Evolutionary conservation across 2,797 vertebrate species (phyloP), one percentile per base, ranked within the genome.

Genomic region (Coccyzus lansbergi): DNA sequence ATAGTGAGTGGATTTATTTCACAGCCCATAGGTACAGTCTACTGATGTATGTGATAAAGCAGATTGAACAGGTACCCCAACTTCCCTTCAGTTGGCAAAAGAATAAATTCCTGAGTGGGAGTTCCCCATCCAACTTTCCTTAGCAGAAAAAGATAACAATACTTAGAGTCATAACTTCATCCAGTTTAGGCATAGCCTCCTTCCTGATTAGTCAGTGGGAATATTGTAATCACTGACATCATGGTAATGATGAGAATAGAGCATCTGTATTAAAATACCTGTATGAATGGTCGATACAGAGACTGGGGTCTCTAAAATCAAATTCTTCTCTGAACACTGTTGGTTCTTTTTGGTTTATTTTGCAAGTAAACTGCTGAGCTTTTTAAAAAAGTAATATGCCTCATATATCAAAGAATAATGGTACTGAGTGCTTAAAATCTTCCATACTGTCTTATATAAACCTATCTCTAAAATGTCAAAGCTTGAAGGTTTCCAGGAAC

Each of bases 181-280:
- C 72, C 72, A 93, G 55, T 75, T 86, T 53, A 78, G 69, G 44
- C 65, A 83, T 49, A 75, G 52, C 44, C 84, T 92, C 44, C 72
- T 96, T 97, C 96, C 94, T 86, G 82, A 82, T 95, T 89, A 95
- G 91, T 94, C 86, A 95, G 33, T 19, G 90, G 92, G 78, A 94
- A 90, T 90, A 77, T 48, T 78, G 26, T 67, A 82, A 79, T 91
- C 58, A 63, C 26, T 94, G 91, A 95, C 0, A 1, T 92, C 89
- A 95, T 86, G 62, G 59, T 67, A 75, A 59, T 46, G 72, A 72
- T 77, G 92, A 86, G 55, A 78, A 33, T 90, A 91, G 51, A 72
- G 17, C 33, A 63, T 59, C 53, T 85, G 7, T 49, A 55, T 52
- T 62, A 63, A 87, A 81, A 81, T n/a, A 44, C 12, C 3, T 29